Evolutionary conservation across 2,113 vertebrate genomes (phyloP).

Genomic region (Plecturocebus donacophilus): DNA sequence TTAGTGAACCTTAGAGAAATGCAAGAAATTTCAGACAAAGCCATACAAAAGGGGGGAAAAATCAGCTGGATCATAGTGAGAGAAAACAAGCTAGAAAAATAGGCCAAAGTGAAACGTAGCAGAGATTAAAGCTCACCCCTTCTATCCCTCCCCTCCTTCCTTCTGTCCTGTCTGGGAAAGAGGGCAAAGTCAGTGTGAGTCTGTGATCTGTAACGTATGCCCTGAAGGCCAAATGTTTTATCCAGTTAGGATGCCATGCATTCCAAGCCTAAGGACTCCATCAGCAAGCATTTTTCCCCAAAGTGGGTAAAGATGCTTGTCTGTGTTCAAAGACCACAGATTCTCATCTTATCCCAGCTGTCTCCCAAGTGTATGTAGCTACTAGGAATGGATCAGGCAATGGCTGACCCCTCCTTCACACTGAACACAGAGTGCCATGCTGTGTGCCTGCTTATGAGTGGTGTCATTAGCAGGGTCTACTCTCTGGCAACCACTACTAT

Average conservation of each 20-base stretch:
- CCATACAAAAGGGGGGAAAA: background rate
- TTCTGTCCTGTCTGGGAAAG: too few species aligned
- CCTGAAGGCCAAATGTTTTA: background rate
- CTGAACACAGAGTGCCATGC: background rate
- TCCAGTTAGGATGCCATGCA: background rate
- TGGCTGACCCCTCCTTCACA: background rate
- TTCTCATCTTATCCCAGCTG: background rate
- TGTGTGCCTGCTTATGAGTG: accelerated
- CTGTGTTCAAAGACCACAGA: background rate
- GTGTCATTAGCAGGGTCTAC: background rate
- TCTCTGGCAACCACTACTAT: background rate
- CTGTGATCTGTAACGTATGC: background rate
- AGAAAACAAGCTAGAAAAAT: background rate
- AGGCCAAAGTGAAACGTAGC: background rate
- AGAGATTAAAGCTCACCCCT: background rate
- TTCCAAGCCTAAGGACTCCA: background rate
- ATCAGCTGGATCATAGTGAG: background rate
- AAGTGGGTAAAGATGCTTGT: background rate
- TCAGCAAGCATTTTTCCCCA: background rate
- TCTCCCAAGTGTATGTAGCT: background rate
- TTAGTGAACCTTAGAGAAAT: background rate
- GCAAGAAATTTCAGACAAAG: background rate
- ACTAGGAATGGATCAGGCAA: background rate
- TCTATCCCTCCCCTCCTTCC: too few species aligned
- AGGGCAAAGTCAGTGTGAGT: background rate